Conservation (phyloP, 2,113 vertebrate genomes). For the Elanoides forficatus region DNA sequence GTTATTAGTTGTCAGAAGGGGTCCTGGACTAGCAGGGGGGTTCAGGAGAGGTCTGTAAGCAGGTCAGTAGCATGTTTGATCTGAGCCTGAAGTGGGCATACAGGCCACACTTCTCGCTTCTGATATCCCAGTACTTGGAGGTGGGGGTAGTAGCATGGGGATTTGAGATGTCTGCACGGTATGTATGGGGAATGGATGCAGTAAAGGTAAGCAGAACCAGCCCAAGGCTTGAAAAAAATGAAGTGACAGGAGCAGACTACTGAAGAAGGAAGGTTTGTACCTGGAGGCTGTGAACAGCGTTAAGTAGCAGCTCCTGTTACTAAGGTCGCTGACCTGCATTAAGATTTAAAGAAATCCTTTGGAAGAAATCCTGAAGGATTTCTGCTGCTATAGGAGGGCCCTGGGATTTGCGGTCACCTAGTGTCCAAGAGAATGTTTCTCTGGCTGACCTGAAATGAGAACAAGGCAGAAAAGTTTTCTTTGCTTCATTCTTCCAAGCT, state of each 20-base stretch:
- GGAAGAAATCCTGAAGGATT: neutral
- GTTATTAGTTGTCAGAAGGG: neutral
- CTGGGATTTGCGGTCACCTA: neutral
- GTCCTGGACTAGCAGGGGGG: neutral
- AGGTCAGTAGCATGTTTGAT: neutral
- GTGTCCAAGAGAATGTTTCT: neutral
- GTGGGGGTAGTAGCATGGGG: rapidly evolving
- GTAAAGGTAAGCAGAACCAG: neutral
- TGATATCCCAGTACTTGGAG: neutral
- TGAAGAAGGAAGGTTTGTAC: neutral
- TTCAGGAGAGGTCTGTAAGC: neutral
- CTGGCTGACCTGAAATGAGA: neutral
- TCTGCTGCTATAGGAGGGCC: neutral
- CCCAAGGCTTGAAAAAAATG: neutral
- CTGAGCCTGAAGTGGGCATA: neutral
- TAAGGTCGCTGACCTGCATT: neutral
- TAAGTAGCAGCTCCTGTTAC: neutral
- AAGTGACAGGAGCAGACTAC: neutral
- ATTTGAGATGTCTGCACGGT: neutral
- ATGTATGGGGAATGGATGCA: neutral
- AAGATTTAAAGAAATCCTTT: neutral
- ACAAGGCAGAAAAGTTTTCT: neutral
- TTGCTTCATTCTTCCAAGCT: neutral
- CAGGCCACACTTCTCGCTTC: neutral
- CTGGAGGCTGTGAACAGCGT: neutral